These are phyloP conservation scores for Drosophila lacertosa DNA, from an alignment of 1,140 invertebrate species.

Conservation along the genomic window DNA sequence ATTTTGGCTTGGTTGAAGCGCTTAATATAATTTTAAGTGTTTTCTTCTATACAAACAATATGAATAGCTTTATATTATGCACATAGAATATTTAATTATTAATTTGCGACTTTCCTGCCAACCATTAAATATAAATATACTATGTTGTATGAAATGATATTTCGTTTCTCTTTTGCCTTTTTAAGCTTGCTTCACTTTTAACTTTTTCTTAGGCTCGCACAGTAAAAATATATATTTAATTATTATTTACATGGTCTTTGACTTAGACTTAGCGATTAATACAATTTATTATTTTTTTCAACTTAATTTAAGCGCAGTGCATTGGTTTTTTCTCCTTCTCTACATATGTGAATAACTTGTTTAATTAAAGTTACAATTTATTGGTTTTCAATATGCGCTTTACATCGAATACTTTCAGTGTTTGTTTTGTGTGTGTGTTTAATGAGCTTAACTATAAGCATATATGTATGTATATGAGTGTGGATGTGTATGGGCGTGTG, in stretches of 20 bases:
- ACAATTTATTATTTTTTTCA: slow-evolving; percentile 17
- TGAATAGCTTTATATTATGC: background rate
- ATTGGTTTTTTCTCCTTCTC: slow-evolving; percentile 16
- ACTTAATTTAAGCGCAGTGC: slow-evolving; percentile 39
- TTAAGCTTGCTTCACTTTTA: slow-evolving; percentile 8
- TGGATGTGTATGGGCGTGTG: slow-evolving; percentile 12
- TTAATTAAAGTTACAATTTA: background rate
- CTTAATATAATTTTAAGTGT: slow-evolving; percentile 8
- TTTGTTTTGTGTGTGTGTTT: slow-evolving; percentile 20
- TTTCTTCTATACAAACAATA: slow-evolving; percentile 10
- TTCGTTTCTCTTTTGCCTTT: slow-evolving; percentile 7
- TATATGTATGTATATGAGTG: slow-evolving; percentile 20
- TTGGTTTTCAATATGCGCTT: slow-evolving; percentile 16
- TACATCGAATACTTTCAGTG: slow-evolving; percentile 42
- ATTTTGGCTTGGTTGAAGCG: slow-evolving; percentile 29
- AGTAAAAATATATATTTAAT: slow-evolving; percentile 12
- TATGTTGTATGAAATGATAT: slow-evolving; percentile 8
- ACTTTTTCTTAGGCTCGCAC: background rate
- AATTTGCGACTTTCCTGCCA: slow-evolving; percentile 6
- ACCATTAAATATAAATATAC: slow-evolving; percentile 7
- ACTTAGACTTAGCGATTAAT: slow-evolving; percentile 48
- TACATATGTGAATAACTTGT: background rate
- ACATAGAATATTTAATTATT: background rate
- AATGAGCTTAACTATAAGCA: slow-evolving; percentile 26
- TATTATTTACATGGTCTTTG: slow-evolving; percentile 60